Conservation (phyloP, 2,888 invertebrate species). For the Aspidiotus destructor region DNA sequence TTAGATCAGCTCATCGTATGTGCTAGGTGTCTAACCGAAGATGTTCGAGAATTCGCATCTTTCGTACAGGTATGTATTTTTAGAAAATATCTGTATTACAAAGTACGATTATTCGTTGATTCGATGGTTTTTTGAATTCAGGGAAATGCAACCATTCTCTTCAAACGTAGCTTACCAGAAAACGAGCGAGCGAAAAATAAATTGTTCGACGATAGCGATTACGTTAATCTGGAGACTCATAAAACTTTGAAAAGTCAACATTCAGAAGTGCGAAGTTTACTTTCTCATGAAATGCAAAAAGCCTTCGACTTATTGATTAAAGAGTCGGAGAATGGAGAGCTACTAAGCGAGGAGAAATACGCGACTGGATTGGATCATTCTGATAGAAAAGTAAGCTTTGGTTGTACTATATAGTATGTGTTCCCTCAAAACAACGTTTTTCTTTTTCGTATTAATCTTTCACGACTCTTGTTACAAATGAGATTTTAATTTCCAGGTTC, state of each 20-base stretch:
- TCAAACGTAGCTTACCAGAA: conserved; percentile 50
- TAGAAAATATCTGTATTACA: conserved; percentile 34
- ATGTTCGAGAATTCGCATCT: conserved; percentile 78
- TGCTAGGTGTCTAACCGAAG: conserved; percentile 75
- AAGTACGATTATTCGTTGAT: not conserved
- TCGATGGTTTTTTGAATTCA: conserved; percentile 39
- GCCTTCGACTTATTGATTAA: conserved; percentile 66
- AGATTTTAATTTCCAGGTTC: conserved; percentile 48
- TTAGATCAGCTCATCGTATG: conserved; percentile 81
- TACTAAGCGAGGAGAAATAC: conserved; percentile 49
- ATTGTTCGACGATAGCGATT: conserved; percentile 78
- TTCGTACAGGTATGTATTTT: conserved; percentile 57
- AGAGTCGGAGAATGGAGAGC: conserved; percentile 57
- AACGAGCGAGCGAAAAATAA: conserved; percentile 42
- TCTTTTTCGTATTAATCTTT: too few species aligned
- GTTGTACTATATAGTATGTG: too few species aligned
- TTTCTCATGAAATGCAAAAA: conserved; percentile 63
- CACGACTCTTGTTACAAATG: too few species aligned
- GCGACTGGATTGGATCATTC: conserved; percentile 49
- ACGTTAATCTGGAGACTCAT: conserved; percentile 59
- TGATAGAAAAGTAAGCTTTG: conserved; percentile 48
- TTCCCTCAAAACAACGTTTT: too few species aligned
- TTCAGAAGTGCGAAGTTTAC: conserved; percentile 60
- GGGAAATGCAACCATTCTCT: conserved; percentile 68
- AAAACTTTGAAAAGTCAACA: conserved; percentile 50